Evolutionary conservation across 2,113 vertebrate species (phyloP).

Genomic region (Lutjanus erythropterus): DNA sequence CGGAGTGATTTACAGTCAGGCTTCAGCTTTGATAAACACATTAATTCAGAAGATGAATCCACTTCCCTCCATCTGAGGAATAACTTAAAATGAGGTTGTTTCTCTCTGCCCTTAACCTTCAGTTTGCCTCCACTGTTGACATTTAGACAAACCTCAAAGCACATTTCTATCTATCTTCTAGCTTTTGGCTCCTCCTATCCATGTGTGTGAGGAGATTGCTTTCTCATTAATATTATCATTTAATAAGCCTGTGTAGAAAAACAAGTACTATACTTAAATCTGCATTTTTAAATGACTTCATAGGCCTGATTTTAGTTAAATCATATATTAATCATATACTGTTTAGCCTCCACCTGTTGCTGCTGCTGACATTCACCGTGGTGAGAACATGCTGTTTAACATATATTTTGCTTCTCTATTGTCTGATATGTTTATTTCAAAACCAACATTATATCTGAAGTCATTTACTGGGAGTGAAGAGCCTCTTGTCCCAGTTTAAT

Average conservation of each 20-base stretch:
- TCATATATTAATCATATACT: no score
- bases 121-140: not conserved
- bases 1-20: not conserved
- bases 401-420: not conserved
- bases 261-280: not conserved
- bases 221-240: not conserved
- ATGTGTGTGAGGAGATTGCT: not conserved
- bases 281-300: not conserved
- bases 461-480: conserved; percentile 21
- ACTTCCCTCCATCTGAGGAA: not conserved
- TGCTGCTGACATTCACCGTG: not conserved
- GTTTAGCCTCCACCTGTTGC: not conserved
- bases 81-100: not conserved
- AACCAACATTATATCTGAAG: conserved; percentile 12
- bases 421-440: conserved; percentile 8
- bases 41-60: not conserved
- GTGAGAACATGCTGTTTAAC: not conserved
- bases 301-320: not conserved
- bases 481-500: conserved; percentile 34
- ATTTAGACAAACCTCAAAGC: not conserved
- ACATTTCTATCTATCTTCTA: not conserved
- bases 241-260: no score
- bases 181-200: not conserved
- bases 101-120: not conserved
- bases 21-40: not conserved